Conservation (phyloP, 2,888 invertebrate species). For the Ligdia adustata region DNA sequence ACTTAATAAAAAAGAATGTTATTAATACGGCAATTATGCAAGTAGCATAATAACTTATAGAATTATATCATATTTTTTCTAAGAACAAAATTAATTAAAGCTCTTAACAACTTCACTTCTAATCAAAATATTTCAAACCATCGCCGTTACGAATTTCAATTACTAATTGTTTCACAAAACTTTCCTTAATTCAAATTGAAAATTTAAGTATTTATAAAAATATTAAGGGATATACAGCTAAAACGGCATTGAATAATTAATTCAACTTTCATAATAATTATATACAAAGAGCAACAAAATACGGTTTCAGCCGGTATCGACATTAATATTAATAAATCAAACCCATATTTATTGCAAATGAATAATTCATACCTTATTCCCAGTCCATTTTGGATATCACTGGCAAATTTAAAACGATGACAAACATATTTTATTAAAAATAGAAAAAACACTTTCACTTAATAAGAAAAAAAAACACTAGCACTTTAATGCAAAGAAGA, state of each 20-base stretch:
- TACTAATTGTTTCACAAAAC: conserved; percentile 22
- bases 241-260: too few species aligned
- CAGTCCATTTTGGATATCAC: conserved; percentile 1
- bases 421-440: background rate
- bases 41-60: too few species aligned
- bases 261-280: background rate
- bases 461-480: conserved; percentile 11
- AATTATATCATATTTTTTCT: too few species aligned
- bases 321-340: conserved; percentile 2
- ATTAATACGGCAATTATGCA: too few species aligned
- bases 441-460: too few species aligned
- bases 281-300: too few species aligned
- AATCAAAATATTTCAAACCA: conserved; percentile 18
- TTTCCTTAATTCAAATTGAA: background rate
- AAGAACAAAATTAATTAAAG: conserved; percentile 30
- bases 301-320: background rate
- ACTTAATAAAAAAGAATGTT: too few species aligned
- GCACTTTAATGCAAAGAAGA: conserved; percentile 8
- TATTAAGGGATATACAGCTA: too few species aligned
- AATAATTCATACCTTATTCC: conserved; percentile 15
- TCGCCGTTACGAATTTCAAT: conserved; percentile 34
- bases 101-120: conserved; percentile 14
- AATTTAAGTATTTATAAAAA: too few species aligned
- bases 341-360: background rate
- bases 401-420: background rate